A percentile compares a stretch with the other conserved stretches of the same genome.
Conservation (phyloP, 2,888 invertebrate genomes). For the Rambutsinella grinnellia region DNA sequence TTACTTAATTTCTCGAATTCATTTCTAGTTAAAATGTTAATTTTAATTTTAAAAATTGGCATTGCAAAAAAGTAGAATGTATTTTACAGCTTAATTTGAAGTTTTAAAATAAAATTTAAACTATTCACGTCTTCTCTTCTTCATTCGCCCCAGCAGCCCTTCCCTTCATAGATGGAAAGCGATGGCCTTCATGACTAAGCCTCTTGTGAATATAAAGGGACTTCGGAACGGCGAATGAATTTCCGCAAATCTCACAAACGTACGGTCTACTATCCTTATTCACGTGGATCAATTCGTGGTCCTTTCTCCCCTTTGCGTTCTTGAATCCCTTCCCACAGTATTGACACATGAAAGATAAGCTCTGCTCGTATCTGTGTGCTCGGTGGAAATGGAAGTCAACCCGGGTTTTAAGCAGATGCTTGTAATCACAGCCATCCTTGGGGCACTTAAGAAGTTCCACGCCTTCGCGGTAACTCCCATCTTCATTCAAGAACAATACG, state of each 20-base stretch:
- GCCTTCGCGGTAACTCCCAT: neutral
- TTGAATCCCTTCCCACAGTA: neutral
- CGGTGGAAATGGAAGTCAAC: neutral
- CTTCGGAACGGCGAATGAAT: conserved; percentile 20
- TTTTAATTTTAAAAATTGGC: no score
- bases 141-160: no score
- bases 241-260: conserved; percentile 34
- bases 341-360: neutral
- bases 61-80: no score
- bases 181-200: conserved; percentile 14
- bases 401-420: neutral
- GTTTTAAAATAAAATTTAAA: no score
- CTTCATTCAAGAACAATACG: no score
- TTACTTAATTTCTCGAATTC: no score
- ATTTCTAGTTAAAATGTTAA: no score
- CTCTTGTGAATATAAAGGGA: conserved; percentile 39
- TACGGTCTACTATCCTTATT: conserved; percentile 12
- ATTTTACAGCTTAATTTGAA: no score
- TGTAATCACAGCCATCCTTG: neutral
- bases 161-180: conserved; percentile 18
- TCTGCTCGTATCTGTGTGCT: neutral
- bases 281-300: conserved; percentile 11
- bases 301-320: neutral
- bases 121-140: no score
- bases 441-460: neutral